Percentiles rank a stretch among this genome's conserved stretches.
Conservation (phyloP, 2,113 vertebrate genomes). For the Eubucco bourcierii region DNA sequence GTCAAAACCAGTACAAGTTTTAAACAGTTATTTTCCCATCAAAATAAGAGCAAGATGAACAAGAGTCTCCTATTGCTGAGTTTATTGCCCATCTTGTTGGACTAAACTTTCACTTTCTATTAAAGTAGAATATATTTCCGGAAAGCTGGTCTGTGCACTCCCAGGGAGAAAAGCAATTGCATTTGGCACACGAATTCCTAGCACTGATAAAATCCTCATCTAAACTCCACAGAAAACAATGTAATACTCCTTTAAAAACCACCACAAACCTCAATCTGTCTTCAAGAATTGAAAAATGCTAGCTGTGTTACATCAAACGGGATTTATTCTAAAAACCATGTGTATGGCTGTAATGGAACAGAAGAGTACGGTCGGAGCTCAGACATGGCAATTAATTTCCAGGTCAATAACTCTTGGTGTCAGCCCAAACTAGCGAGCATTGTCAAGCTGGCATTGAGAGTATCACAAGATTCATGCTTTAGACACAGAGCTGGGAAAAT, state of each 20-base stretch:
- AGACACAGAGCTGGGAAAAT: neutral
- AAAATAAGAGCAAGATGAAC: neutral
- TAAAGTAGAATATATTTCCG: neutral
- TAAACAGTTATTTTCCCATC: neutral
- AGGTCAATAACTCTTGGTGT: neutral
- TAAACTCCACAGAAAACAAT: neutral
- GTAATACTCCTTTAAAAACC: neutral
- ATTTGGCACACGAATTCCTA: neutral
- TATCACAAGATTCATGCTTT: neutral
- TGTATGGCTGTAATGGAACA: neutral
- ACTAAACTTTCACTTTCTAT: neutral
- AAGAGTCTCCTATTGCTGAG: neutral
- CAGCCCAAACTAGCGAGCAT: neutral
- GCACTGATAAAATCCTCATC: neutral
- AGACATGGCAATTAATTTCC: neutral
- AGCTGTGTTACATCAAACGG: neutral
- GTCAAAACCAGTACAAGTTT: neutral
- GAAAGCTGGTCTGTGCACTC: neutral
- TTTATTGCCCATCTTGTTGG: neutral
- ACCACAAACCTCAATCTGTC: neutral
- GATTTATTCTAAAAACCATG: neutral
- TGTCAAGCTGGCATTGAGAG: neutral
- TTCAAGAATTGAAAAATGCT: neutral
- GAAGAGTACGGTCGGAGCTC: neutral
- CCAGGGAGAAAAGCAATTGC: neutral